Conservation (phyloP, 2,797 vertebrate species). For the Lepidocolaptes lacrymiger region DNA sequence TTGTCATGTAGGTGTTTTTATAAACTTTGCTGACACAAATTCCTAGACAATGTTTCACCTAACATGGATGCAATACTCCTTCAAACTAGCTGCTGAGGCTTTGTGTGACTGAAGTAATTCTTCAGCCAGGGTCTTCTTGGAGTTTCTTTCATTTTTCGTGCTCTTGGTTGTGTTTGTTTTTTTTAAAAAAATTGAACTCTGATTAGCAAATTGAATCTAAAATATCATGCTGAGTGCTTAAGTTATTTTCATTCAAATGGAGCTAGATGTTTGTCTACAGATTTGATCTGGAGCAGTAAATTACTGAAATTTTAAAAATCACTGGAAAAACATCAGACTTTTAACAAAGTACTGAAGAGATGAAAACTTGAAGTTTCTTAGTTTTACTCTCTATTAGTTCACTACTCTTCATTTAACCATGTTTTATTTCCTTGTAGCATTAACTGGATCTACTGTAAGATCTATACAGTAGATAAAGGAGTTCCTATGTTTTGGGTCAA, state of each 20-base stretch:
- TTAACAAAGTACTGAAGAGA: not conserved
- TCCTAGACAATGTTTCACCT: not conserved
- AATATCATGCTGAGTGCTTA: not conserved
- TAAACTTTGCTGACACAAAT: not conserved
- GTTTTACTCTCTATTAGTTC: not conserved
- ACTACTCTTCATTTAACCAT: not conserved
- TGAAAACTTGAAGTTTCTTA: not conserved
- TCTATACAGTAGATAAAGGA: not conserved
- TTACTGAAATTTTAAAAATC: not conserved
- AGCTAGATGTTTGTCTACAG: not conserved
- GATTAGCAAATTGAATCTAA: not conserved
- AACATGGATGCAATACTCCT: not conserved
- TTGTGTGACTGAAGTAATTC: not conserved
- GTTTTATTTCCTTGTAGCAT: not conserved
- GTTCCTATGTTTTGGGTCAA: not conserved
- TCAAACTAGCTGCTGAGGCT: not conserved
- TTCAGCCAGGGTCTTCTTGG: not conserved
- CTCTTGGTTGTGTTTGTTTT: not conserved
- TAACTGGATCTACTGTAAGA: not conserved
- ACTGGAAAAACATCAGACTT: not conserved
- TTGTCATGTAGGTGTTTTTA: not conserved
- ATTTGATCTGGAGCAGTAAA: not conserved
- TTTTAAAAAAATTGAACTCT: not conserved
- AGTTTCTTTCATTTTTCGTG: rapidly evolving
- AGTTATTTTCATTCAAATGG: not conserved